Base-by-base conservation (phyloP, 1,140 invertebrate species). In the Spodoptera frugiperda region DNA sequence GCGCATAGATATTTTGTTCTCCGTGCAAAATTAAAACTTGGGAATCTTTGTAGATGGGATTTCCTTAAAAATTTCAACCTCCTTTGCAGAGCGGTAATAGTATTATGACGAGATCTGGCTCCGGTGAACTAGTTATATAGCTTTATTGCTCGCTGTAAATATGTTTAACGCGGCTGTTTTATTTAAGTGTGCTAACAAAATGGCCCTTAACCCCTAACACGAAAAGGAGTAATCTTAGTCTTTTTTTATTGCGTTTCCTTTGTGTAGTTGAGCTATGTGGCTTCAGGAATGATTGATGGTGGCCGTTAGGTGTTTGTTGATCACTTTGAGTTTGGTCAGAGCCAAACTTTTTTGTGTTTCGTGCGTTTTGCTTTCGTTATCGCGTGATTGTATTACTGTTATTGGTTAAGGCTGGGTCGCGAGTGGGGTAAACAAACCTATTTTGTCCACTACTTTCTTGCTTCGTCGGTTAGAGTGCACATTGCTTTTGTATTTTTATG, bases 201-300 rank as follows among this genome's bases (percentile, higher is more conserved):
- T 57, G 6, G n/a, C 51, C 17, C 53, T 19, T 55, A 72, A 33
- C 21, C 57, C 49, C 48, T 53, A 33, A 57, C 68, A 72, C 53
- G 51, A 55, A 72, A 57, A 72, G 33, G 57, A 72, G 68, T 57
- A 72, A 57, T 72, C 57, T 72, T 72, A 63, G 68, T 72, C 17
- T n/a, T 19, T 72, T 71, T 72, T 72, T 80, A 68, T 48, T 49
- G 11, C 25, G 65, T 81, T 74, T 71, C 74, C 53, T 81, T 78
- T 81, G 68, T 81, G 48, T 48, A 46, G 30, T 54, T 63, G 70
- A 78, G 59, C 70, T 70, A 81, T 78, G 68, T 54, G 51, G 46
- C 67, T 68, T 73, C 19, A 15, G 15, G 54, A 49, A 59, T 79
- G 75, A 78, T 79, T 63, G 77, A 78, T 81, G 53, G 49, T 14